Conservation (phyloP, 2,797 vertebrate genomes). For the Melanotaenia trifasciata region DNA sequence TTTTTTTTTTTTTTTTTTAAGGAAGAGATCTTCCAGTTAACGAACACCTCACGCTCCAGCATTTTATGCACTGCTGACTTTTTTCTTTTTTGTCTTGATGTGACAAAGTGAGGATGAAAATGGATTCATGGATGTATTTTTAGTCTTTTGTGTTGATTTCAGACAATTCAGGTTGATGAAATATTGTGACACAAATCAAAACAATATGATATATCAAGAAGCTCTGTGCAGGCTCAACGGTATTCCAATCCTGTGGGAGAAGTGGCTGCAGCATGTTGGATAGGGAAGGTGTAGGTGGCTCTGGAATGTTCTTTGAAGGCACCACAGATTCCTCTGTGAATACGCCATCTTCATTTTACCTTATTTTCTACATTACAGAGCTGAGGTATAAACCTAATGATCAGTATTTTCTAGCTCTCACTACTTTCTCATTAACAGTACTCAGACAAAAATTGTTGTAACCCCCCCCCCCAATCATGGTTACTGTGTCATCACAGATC, state of each 20-base stretch:
- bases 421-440: not conserved
- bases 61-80: constrained; percentile 49
- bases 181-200: constrained; percentile 54
- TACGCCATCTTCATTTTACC: not conserved
- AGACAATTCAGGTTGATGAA: constrained; percentile 68
- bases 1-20: constrained; percentile 45
- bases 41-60: constrained; percentile 66
- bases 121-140: constrained; percentile 43
- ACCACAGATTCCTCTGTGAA: not conserved
- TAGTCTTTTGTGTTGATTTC: constrained; percentile 65
- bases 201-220: constrained; percentile 23
- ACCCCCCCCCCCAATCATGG: not conserved
- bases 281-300: not conserved
- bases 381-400: not conserved
- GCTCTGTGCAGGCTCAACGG: not conserved
- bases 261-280: not conserved
- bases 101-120: constrained; percentile 61
- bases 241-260: not conserved
- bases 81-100: constrained; percentile 23
- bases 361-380: not conserved
- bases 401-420: not conserved
- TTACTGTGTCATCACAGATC: constrained; percentile 32
- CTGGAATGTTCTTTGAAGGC: not conserved
- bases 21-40: constrained; percentile 79
- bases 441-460: not conserved